These are phyloP conservation scores for Nomada fucata DNA, from an alignment of 2,888 invertebrate genomes.

Conservation along the genomic window DNA sequence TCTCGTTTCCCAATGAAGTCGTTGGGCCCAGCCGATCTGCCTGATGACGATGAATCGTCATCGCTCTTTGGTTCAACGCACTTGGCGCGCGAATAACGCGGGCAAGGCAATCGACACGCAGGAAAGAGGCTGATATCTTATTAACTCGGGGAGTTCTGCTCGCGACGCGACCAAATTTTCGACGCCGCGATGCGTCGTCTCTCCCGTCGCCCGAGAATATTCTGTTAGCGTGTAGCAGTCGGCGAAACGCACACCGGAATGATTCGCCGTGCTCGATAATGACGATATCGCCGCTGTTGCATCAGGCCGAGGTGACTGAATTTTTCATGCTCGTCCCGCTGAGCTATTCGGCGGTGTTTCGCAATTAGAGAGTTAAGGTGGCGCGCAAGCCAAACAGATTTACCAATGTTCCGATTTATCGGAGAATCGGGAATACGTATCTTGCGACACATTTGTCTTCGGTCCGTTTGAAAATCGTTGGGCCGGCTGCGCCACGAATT, in stretches of 20 bases:
- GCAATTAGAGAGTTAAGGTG: not conserved
- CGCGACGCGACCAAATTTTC: constrained; percentile 6
- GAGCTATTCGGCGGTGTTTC: not conserved
- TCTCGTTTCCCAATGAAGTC: constrained; percentile 76
- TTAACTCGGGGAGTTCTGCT: constrained; percentile 34
- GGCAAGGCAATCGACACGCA: constrained; percentile 18
- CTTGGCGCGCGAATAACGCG: constrained; percentile 60
- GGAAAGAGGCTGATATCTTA: constrained; percentile 22
- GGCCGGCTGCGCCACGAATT: constrained; percentile 31
- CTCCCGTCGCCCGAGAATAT: not conserved
- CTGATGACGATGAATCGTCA: constrained; percentile 71
- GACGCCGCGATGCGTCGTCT: not conserved
- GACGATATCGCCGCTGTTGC: not conserved
- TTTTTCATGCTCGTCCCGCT: not conserved
- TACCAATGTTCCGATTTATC: not conserved
- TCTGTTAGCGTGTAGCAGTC: not conserved
- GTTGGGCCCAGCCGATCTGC: constrained; percentile 66
- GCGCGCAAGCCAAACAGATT: not conserved
- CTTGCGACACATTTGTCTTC: not conserved
- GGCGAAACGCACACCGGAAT: not conserved
- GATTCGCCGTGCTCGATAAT: not conserved
- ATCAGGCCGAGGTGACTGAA: not conserved
- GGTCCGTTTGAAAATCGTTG: constrained; percentile 27
- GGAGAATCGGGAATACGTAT: not conserved
- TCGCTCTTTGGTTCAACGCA: constrained; percentile 72